phyloP scores from a whole-genome alignment of 2,797 vertebrate species.

The Bovichtus variegatus region DNA sequence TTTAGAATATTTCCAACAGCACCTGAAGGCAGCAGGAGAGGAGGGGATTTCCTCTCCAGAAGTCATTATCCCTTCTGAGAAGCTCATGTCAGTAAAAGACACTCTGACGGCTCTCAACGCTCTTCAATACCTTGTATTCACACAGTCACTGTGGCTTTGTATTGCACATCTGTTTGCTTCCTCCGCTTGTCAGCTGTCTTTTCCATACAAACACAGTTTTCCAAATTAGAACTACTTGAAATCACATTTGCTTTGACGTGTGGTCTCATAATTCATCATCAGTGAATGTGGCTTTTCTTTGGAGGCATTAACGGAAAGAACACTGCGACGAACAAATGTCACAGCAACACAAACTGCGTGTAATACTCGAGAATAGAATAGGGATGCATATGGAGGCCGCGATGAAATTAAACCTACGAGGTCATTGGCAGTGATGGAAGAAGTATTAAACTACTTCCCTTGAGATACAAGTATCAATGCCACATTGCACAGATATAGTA shows the following conservation, averaged over 20 bases:
- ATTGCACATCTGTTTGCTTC: slow-evolving; percentile 31
- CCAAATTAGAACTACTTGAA: slow-evolving; percentile 19
- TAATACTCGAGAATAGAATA: neutral
- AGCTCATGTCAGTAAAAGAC: slow-evolving; percentile 29
- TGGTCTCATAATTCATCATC: slow-evolving; percentile 8
- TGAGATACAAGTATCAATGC: neutral
- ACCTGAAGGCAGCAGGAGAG: slow-evolving; percentile 46
- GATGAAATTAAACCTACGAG: neutral
- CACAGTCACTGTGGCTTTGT: slow-evolving; percentile 2
- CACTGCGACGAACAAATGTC: neutral
- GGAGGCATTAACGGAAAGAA: neutral
- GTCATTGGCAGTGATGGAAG: neutral
- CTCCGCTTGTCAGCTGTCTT: slow-evolving; percentile 25
- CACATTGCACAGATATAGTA: neutral
- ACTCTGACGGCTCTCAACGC: slow-evolving; percentile 37
- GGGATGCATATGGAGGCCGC: neutral
- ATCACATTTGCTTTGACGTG: slow-evolving; percentile 40
- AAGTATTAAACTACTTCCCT: neutral
- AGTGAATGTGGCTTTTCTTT: slow-evolving; percentile 5
- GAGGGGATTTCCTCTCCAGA: slow-evolving; percentile 58
- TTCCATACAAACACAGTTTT: slow-evolving; percentile 28
- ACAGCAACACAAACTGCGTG: neutral
- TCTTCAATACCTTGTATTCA: slow-evolving; percentile 44
- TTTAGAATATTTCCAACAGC: slow-evolving; percentile 22
- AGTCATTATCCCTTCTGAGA: slow-evolving; percentile 42